Percentiles rank a stretch among this genome's conserved stretches.
These are phyloP conservation scores for Nanorana parkeri DNA, from an alignment of 2,113 vertebrate species.

Conservation along the genomic window DNA sequence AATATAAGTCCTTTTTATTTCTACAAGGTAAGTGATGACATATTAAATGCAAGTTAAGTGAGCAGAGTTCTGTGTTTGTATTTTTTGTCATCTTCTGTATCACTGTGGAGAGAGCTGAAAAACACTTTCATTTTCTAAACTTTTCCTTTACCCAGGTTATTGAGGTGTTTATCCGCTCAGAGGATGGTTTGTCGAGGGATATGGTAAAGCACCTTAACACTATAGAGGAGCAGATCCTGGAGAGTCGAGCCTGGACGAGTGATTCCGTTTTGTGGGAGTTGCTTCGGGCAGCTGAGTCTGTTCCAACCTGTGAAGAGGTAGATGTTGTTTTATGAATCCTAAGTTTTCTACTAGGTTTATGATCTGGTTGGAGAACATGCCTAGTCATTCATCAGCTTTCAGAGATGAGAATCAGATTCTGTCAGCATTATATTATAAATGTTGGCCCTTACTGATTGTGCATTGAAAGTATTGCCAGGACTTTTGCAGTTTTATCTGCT, in stretches of 20 bases:
- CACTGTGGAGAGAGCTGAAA: not conserved
- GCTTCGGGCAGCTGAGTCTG: slow-evolving; percentile 78
- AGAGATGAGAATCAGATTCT: too few relatives aligned
- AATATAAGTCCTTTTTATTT: slow-evolving; percentile 89
- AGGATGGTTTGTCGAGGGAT: slow-evolving; percentile 94
- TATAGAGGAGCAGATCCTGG: slow-evolving; percentile 95
- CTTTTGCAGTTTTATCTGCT: not conserved
- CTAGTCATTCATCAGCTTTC: too few relatives aligned
- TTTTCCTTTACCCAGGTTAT: slow-evolving; percentile 79
- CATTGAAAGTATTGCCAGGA: not conserved
- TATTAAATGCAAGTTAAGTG: too few relatives aligned
- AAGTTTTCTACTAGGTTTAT: too few relatives aligned
- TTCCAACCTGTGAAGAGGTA: slow-evolving; percentile 96
- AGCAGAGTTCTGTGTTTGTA: too few relatives aligned
- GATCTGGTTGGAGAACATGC: too few relatives aligned
- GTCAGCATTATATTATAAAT: too few relatives aligned
- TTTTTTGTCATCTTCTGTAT: not conserved
- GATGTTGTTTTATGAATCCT: slow-evolving; percentile 52
- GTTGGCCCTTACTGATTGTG: too few relatives aligned
- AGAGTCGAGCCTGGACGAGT: slow-evolving; percentile 86
- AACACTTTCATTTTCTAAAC: not conserved
- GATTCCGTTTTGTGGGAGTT: slow-evolving; percentile 87
- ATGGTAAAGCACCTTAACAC: slow-evolving; percentile 97
- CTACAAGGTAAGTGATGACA: slow-evolving; percentile 83
- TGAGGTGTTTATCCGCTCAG: slow-evolving; percentile 94